Percentiles rank a stretch among this genome's conserved stretches.
These are phyloP conservation scores for Pogonomyrmex barbatus DNA, from an alignment of 1,140 invertebrate species.

Conservation along the genomic window DNA sequence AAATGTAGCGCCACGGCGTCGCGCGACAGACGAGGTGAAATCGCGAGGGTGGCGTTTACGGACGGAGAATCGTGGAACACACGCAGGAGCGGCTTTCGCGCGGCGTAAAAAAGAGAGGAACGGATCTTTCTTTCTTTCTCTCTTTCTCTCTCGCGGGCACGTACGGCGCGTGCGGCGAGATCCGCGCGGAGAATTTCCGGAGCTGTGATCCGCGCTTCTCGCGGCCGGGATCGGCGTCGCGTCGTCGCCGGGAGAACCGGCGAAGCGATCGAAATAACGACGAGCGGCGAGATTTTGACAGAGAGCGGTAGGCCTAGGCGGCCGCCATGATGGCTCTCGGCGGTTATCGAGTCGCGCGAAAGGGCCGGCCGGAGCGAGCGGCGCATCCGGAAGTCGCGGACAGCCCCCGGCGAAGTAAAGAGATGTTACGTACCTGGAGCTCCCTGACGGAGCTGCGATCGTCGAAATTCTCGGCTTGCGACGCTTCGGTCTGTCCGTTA, in stretches of 20 bases:
- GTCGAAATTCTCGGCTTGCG: constrained; percentile 65
- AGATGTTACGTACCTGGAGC: constrained; percentile 67
- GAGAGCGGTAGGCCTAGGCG: constrained; percentile 67
- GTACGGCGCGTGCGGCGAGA: not conserved
- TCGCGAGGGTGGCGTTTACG: constrained; percentile 1
- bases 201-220: not conserved
- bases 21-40: not conserved
- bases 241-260: constrained; percentile 17
- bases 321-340: constrained; percentile 71
- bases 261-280: constrained; percentile 67
- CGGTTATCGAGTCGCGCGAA: constrained; percentile 56
- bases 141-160: too few species aligned
- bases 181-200: not conserved
- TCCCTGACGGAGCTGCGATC: constrained; percentile 72
- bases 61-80: not conserved
- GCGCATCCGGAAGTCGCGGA: constrained; percentile 37
- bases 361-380: constrained; percentile 27
- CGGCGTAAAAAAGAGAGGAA: not conserved
- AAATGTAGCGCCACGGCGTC: constrained; percentile 3
- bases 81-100: not conserved
- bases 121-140: not conserved
- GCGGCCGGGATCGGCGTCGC: not conserved
- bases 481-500: constrained; percentile 43
- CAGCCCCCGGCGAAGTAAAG: not conserved
- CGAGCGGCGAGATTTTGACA: constrained; percentile 71